A percentile compares a stretch with the other conserved stretches of the same genome.
Conservation (phyloP, 1,140 invertebrate genomes). For the Macrocentrus cingulum region DNA sequence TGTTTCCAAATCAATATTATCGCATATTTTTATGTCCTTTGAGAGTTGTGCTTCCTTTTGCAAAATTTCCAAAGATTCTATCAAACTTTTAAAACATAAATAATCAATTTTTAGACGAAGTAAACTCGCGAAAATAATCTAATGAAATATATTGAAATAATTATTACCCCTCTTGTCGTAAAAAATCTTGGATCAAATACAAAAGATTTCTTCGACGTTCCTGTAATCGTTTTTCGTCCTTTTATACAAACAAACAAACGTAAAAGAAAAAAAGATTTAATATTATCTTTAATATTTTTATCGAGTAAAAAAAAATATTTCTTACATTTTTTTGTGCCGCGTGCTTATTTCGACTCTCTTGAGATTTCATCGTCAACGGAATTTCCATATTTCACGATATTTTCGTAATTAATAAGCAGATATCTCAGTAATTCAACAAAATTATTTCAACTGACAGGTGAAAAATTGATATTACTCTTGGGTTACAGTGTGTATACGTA, state of each 20-base stretch:
- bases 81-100: constrained; percentile 9
- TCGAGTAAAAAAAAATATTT: too few relatives aligned
- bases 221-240: neutral
- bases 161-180: neutral
- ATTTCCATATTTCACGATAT: neutral
- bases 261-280: neutral
- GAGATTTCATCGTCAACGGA: neutral
- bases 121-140: neutral
- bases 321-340: neutral
- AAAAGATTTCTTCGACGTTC: neutral
- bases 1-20: constrained; percentile 86
- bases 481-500: too few relatives aligned
- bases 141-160: neutral
- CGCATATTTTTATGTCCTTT: constrained; percentile 75
- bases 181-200: neutral
- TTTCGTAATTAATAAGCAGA: neutral
- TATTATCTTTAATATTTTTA: neutral
- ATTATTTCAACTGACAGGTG: too few relatives aligned
- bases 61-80: constrained; percentile 65
- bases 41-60: constrained; percentile 70
- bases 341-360: neutral
- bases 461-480: too few relatives aligned
- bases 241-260: too few relatives aligned
- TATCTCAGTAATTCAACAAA: too few relatives aligned
- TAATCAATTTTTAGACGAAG: neutral